phyloP scores from a whole-genome alignment of 2,888 invertebrate genomes.

The Liopterus haemorrhoidalis region DNA sequence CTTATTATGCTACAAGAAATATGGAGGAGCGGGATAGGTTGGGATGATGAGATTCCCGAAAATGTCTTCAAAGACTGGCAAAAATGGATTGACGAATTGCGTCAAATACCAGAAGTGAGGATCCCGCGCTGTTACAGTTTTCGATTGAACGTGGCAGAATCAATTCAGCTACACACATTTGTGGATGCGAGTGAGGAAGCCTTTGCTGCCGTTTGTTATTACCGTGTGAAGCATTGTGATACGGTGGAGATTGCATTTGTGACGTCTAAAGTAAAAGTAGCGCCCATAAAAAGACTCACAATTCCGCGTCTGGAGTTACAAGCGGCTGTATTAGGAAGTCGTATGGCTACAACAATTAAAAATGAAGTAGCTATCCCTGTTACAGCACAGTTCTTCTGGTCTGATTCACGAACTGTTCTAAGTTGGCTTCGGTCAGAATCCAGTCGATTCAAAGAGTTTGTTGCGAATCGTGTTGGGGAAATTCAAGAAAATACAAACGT shows the following conservation, averaged over 20 bases:
- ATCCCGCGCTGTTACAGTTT: background rate
- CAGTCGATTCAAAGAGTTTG: slow-evolving; percentile 18
- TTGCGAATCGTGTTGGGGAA: slow-evolving; percentile 15
- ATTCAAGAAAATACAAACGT: slow-evolving; percentile 17
- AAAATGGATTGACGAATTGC: slow-evolving; percentile 9
- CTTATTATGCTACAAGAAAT: slow-evolving; percentile 17
- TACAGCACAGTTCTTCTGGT: slow-evolving; percentile 13
- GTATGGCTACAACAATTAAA: slow-evolving; percentile 2
- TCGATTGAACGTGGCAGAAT: background rate
- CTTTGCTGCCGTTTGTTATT: slow-evolving; percentile 21
- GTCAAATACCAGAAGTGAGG: background rate
- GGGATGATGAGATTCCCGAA: slow-evolving; percentile 13
- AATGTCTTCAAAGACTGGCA: slow-evolving; percentile 4
- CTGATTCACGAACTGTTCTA: slow-evolving; percentile 17
- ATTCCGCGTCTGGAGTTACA: slow-evolving; percentile 7
- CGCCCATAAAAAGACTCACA: background rate
- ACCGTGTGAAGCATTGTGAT: background rate
- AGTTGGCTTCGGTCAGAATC: slow-evolving; percentile 18
- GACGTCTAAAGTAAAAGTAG: slow-evolving; percentile 1
- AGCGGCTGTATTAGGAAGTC: slow-evolving; percentile 6
- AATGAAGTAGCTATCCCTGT: slow-evolving; percentile 13
- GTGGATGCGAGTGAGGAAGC: slow-evolving; percentile 22
- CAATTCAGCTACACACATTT: slow-evolving; percentile 25
- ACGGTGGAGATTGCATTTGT: slow-evolving; percentile 1
- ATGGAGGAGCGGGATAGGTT: slow-evolving; percentile 11